These are phyloP conservation scores for Carcinoscorpius rotundicauda DNA, from an alignment of 1,140 invertebrate genomes.

Conservation along the genomic window DNA sequence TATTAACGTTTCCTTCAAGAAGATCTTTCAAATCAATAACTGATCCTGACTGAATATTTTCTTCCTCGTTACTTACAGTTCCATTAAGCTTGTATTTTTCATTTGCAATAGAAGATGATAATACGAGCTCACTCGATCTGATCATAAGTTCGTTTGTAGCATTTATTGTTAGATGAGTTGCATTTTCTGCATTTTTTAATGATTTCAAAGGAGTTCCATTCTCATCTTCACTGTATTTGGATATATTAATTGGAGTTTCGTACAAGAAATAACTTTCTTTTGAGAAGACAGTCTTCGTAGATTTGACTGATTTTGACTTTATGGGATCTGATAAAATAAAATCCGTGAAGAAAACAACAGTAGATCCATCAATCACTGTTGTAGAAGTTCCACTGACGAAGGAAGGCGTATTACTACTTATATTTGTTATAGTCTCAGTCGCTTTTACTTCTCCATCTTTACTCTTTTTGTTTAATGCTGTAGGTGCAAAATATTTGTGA, in stretches of 20 bases:
- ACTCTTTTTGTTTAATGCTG: no score
- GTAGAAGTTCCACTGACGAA: slow-evolving; percentile 14
- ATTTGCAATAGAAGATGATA: background rate
- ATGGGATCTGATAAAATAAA: slow-evolving; percentile 14
- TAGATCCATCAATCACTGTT: slow-evolving; percentile 19
- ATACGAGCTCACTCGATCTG: slow-evolving; percentile 13
- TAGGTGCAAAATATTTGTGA: no score
- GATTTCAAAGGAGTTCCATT: background rate
- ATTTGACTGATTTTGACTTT: background rate
- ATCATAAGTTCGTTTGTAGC: slow-evolving; percentile 5
- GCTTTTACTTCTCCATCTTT: background rate
- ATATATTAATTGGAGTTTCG: no score
- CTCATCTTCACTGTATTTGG: no score
- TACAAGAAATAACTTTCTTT: no score
- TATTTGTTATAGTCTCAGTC: background rate
- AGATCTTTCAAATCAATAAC: slow-evolving; percentile 27
- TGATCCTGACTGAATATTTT: slow-evolving; percentile 21
- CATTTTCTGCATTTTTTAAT: background rate
- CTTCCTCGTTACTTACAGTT: no score
- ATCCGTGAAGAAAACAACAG: slow-evolving; percentile 25
- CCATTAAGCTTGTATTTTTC: no score
- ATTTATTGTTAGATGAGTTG: no score
- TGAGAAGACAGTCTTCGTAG: background rate
- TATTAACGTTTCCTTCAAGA: slow-evolving; percentile 20
- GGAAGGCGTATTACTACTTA: background rate